These are phyloP conservation scores for Philypnodon macrostomus DNA, from an alignment of 2,797 vertebrate species.

Conservation along the genomic window DNA sequence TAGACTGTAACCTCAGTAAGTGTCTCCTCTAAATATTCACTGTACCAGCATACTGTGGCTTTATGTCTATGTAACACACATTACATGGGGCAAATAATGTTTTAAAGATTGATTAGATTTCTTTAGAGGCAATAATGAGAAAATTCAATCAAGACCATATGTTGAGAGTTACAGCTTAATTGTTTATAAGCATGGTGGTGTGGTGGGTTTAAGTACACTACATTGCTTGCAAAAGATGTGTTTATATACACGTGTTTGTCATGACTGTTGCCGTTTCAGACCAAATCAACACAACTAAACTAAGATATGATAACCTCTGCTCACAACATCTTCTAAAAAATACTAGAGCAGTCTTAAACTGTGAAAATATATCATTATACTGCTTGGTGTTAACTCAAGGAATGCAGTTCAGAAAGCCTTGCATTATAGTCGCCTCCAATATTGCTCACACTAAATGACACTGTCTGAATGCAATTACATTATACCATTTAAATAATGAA, in stretches of 20 bases:
- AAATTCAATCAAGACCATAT: background rate
- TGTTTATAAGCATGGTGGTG: background rate
- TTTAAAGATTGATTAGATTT: background rate
- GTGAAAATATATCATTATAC: too few species aligned
- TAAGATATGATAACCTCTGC: too few species aligned
- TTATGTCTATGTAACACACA: conserved; percentile 25
- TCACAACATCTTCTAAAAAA: too few species aligned
- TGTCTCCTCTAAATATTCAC: conserved; percentile 80
- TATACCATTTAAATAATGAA: conserved; percentile 24
- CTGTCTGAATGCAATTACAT: conserved; percentile 4
- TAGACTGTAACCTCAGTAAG: conserved; percentile 99
- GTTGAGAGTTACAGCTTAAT: conserved; percentile 3
- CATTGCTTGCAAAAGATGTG: too few species aligned
- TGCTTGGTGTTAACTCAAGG: too few species aligned
- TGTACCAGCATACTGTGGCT: conserved; percentile 55
- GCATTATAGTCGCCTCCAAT: background rate
- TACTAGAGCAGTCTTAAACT: too few species aligned
- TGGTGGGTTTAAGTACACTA: too few species aligned
- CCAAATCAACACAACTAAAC: too few species aligned
- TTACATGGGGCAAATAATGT: background rate
- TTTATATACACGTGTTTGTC: too few species aligned
- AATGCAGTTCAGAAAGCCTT: background rate
- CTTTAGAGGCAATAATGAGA: conserved; percentile 15
- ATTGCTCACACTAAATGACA: conserved; percentile 1
- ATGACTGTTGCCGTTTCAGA: too few species aligned